These are phyloP conservation scores for Amblyjoppa proteus DNA, from an alignment of 2,888 invertebrate genomes.

Conservation along the genomic window DNA sequence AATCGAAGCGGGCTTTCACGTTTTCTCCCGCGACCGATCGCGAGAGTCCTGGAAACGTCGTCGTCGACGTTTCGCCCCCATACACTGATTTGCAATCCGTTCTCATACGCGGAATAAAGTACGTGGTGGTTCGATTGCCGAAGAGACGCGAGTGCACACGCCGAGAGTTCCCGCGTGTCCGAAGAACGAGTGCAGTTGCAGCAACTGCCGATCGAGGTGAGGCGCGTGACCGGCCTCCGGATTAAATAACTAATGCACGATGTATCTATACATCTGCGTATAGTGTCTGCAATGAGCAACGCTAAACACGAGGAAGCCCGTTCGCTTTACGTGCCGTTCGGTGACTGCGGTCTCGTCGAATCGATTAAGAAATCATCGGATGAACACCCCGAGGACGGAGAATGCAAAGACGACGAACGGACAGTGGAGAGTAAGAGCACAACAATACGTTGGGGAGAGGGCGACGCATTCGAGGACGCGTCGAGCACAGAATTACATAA, in stretches of 20 bases:
- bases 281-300: constrained; percentile 2
- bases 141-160: neutral
- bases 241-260: constrained; percentile 57
- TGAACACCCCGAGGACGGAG: neutral
- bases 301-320: constrained; percentile 40
- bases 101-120: constrained; percentile 59
- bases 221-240: constrained; percentile 62
- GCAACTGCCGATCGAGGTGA: constrained; percentile 32
- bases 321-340: constrained; percentile 34
- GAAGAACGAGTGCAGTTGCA: constrained; percentile 43
- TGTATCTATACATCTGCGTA: constrained; percentile 22
- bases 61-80: constrained; percentile 1
- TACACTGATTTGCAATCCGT: constrained; percentile 60
- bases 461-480: constrained; percentile 35
- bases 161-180: neutral
- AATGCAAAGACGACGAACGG: constrained; percentile 3
- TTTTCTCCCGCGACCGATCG: constrained; percentile 42
- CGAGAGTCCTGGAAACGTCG: constrained; percentile 53
- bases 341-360: constrained; percentile 29
- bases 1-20: constrained; percentile 60
- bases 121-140: constrained; percentile 43
- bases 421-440: constrained; percentile 15
- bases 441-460: neutral
- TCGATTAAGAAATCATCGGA: constrained; percentile 55
- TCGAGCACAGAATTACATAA: constrained; percentile 52